A percentile compares a stretch with the other conserved stretches of the same genome.
Conservation (phyloP, 2,113 vertebrate species). For the Nerophis lumbriciformis region DNA sequence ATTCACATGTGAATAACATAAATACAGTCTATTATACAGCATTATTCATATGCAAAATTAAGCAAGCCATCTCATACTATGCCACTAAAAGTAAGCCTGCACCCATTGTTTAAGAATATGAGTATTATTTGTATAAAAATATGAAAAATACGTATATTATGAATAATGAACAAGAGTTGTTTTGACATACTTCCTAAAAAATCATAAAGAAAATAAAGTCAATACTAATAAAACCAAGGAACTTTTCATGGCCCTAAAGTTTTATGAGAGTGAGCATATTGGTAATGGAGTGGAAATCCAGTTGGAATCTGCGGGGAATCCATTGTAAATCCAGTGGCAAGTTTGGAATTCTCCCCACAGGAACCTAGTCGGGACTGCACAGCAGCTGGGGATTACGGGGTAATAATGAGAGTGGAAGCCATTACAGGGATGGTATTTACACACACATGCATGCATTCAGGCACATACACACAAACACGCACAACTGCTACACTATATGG, state of each 20-base stretch:
- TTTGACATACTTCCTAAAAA: background rate
- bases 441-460: constrained; percentile 3
- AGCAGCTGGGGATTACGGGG: constrained; percentile 67
- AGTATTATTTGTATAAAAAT: background rate
- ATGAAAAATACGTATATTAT: background rate
- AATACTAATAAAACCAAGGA: background rate
- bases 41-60: no score
- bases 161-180: background rate
- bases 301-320: constrained; percentile 55
- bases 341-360: constrained; percentile 64
- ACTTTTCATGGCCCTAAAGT: background rate
- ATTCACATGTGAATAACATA: no score
- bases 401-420: constrained; percentile 57
- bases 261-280: constrained; percentile 22
- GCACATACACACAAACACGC: background rate
- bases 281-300: constrained; percentile 50
- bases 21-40: no score
- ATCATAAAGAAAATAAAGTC: background rate
- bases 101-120: no score
- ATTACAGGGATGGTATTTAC: constrained; percentile 31
- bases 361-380: constrained; percentile 52
- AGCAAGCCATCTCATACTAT: no score
- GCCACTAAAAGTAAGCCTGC: no score
- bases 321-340: constrained; percentile 61
- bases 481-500: background rate